phyloP scores from a whole-genome alignment of 2,797 vertebrate genomes.

The Neoniphon sammara region DNA sequence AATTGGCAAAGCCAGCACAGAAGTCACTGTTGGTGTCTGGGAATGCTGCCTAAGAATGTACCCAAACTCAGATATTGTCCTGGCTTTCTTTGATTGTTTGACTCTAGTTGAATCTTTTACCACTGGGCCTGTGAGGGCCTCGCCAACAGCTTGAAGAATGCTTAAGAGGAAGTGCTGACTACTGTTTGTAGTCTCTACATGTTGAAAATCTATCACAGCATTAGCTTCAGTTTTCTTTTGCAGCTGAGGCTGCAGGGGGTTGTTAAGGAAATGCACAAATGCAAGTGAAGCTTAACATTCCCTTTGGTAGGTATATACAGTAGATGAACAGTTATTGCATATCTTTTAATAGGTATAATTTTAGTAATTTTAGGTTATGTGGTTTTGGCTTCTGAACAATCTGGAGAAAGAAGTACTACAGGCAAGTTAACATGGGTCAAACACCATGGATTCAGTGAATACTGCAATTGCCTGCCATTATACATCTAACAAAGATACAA shows the following conservation, averaged over 20 bases:
- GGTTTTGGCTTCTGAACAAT: constrained; percentile 7
- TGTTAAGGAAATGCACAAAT: constrained; percentile 42
- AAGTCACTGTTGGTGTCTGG: constrained; percentile 62
- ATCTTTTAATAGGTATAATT: background rate
- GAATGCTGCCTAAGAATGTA: constrained; percentile 73
- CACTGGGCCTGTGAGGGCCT: constrained; percentile 42
- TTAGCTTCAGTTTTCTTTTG: constrained; percentile 39
- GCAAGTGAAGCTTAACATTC: constrained; percentile 48
- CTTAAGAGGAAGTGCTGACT: constrained; percentile 74
- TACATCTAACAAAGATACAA: constrained; percentile 9
- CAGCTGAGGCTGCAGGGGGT: constrained; percentile 62
- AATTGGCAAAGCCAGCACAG: constrained; percentile 41
- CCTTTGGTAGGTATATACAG: constrained; percentile 43
- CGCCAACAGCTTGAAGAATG: constrained; percentile 66
- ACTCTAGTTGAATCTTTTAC: constrained; percentile 52
- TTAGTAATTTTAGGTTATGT: background rate
- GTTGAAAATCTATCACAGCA: constrained; percentile 78
- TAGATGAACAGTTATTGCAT: constrained; percentile 54
- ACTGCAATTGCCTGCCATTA: background rate
- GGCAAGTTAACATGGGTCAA: constrained; percentile 1
- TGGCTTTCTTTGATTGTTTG: constrained; percentile 24
- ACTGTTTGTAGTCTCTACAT: constrained; percentile 67
- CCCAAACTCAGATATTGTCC: constrained; percentile 66
- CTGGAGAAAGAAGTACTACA: constrained; percentile 14
- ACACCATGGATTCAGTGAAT: constrained; percentile 18